phyloP scores from a whole-genome alignment of 2,113 vertebrate genomes.

The Neolamprologus devosi region DNA sequence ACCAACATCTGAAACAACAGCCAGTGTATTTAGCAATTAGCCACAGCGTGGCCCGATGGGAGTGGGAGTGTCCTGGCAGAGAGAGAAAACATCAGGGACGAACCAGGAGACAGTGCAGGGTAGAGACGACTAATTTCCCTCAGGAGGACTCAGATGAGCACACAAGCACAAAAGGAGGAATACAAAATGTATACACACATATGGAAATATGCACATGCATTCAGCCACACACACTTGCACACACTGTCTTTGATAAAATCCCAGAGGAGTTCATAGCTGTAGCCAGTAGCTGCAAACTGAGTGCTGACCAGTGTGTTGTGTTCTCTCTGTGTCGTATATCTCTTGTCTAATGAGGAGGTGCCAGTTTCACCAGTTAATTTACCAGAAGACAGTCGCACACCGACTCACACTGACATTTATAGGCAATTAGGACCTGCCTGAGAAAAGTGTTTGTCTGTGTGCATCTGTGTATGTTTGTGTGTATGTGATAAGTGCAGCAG shows the following conservation, averaged over 20 bases:
- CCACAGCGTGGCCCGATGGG: conserved; percentile 41
- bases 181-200: conserved; percentile 11
- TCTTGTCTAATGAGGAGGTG: conserved; percentile 61
- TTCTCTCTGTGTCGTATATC: conserved; percentile 37
- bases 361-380: conserved; percentile 58
- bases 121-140: conserved; percentile 64
- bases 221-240: background rate
- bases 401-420: conserved; percentile 66
- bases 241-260: conserved; percentile 13
- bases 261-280: conserved; percentile 23
- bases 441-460: conserved; percentile 22
- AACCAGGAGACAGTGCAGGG: conserved; percentile 42
- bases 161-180: conserved; percentile 5
- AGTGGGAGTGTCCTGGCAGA: conserved; percentile 51
- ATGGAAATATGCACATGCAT: conserved; percentile 32
- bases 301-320: conserved; percentile 52
- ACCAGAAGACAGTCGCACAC: conserved; percentile 48
- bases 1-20: conserved; percentile 60
- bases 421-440: conserved; percentile 60
- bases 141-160: conserved; percentile 45
- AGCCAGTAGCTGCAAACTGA: conserved; percentile 23
- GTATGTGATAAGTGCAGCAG: background rate
- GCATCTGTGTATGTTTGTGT: background rate
- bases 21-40: conserved; percentile 64
- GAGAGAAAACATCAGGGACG: conserved; percentile 52